A percentile compares a stretch with the other conserved stretches of the same genome.
phyloP scores from a whole-genome alignment of 2,797 vertebrate genomes.

The Pagetopsis macropterus region DNA sequence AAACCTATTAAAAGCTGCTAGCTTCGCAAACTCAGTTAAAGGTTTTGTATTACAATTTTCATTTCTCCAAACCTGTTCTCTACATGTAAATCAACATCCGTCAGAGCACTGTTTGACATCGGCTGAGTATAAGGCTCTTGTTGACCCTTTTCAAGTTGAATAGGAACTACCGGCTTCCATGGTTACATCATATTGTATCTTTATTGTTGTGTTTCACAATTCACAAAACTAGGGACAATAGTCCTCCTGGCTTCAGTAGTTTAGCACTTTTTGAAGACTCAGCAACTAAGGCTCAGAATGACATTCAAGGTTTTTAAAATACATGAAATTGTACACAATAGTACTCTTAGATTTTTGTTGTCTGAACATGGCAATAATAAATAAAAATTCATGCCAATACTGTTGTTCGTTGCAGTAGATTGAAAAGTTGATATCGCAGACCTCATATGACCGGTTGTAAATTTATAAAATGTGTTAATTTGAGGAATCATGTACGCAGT shows the following conservation, averaged over 20 bases:
- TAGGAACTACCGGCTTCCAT: background rate
- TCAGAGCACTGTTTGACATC: background rate
- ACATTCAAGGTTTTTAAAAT: background rate
- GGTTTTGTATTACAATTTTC: background rate
- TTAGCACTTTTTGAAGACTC: background rate
- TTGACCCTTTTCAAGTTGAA: background rate
- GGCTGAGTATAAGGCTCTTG: background rate
- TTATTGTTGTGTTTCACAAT: conserved; percentile 16
- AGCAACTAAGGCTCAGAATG: background rate
- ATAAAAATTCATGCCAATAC: background rate
- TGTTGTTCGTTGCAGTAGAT: background rate
- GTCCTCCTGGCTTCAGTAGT: background rate
- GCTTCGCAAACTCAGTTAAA: conserved; percentile 1
- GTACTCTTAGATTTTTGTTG: background rate
- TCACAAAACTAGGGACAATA: background rate
- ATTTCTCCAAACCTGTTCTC: conserved; percentile 1
- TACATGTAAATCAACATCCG: background rate
- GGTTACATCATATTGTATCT: background rate
- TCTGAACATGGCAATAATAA: background rate
- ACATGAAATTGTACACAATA: background rate
- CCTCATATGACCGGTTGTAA: background rate
- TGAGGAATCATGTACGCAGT: background rate
- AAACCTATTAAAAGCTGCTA: background rate
- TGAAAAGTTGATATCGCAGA: background rate
- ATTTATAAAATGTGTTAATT: background rate